Evolutionary conservation across 1,140 invertebrate genomes (phyloP).

Genomic region (Triops cancriformis): DNA sequence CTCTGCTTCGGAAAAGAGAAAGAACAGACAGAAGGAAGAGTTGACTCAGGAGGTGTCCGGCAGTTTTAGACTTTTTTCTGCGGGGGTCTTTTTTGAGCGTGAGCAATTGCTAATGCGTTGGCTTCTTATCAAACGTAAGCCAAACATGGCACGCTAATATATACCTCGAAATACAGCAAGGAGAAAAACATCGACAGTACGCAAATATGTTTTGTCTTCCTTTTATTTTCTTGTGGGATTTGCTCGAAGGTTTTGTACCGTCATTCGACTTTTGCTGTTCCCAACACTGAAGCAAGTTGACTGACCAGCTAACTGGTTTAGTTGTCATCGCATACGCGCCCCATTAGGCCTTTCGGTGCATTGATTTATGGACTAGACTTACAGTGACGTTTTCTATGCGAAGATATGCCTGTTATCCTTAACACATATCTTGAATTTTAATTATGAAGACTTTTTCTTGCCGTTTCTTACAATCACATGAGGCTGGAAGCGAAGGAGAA

Average conservation of each 20-base stretch:
- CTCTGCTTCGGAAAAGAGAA: background rate
- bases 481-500: background rate
- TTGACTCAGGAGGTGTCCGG: slow-evolving; percentile 9
- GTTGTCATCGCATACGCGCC: slow-evolving; percentile 12
- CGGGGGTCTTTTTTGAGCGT: too few species aligned
- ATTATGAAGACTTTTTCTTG: background rate
- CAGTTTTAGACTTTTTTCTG: background rate
- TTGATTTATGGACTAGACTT: background rate
- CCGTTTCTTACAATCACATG: background rate
- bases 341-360: background rate
- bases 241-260: background rate
- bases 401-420: background rate
- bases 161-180: background rate
- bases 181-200: background rate
- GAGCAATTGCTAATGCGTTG: background rate
- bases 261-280: background rate
- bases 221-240: background rate
- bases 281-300: background rate
- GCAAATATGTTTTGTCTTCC: background rate
- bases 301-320: background rate
- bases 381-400: background rate
- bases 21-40: background rate
- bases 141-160: slow-evolving; percentile 10
- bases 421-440: slow-evolving; percentile 5
- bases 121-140: slow-evolving; percentile 3